Evolutionary conservation across 2,888 invertebrate species (phyloP).

Genomic region (Thymelicus lineola): DNA sequence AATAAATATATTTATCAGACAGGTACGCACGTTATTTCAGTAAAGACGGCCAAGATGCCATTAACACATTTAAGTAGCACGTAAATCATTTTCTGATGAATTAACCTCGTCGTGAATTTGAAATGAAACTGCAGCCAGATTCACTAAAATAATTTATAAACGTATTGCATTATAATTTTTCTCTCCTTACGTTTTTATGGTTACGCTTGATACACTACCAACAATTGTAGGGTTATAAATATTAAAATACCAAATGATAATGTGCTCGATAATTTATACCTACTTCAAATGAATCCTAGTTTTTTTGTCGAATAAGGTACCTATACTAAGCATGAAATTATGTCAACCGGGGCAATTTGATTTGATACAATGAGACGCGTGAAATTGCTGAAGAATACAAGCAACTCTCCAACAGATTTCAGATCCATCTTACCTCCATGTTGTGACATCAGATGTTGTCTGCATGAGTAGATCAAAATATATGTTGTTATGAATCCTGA

Average conservation of each 20-base stretch:
- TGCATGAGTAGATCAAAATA: slow-evolving; percentile 26
- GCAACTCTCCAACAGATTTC: not conserved
- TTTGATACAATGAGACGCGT: not conserved
- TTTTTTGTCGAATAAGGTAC: not conserved
- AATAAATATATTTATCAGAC: slow-evolving; percentile 6
- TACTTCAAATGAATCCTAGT: not conserved
- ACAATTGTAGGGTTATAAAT: not conserved
- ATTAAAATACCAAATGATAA: not conserved
- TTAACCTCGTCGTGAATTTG: slow-evolving; percentile 11
- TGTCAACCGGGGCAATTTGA: not conserved
- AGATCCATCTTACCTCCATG: not conserved
- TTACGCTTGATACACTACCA: slow-evolving; percentile 17
- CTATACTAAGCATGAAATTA: slow-evolving; percentile 14
- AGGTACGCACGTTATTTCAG: slow-evolving; percentile 25
- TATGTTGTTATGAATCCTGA: slow-evolving; percentile 16
- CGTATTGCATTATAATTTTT: not conserved
- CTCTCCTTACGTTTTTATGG: not conserved
- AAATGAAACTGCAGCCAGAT: slow-evolving; percentile 16
- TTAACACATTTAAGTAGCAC: slow-evolving; percentile 15
- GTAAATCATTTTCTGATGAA: slow-evolving; percentile 25
- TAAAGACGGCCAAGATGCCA: slow-evolving; percentile 10
- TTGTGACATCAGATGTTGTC: slow-evolving; percentile 26
- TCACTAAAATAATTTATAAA: slow-evolving; percentile 4
- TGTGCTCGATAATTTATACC: not conserved
- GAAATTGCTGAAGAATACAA: slow-evolving; percentile 2